A percentile compares a stretch with the other conserved stretches of the same genome.
Conservation (phyloP, 1,140 invertebrate genomes). For the Marisa cornuarietis region DNA sequence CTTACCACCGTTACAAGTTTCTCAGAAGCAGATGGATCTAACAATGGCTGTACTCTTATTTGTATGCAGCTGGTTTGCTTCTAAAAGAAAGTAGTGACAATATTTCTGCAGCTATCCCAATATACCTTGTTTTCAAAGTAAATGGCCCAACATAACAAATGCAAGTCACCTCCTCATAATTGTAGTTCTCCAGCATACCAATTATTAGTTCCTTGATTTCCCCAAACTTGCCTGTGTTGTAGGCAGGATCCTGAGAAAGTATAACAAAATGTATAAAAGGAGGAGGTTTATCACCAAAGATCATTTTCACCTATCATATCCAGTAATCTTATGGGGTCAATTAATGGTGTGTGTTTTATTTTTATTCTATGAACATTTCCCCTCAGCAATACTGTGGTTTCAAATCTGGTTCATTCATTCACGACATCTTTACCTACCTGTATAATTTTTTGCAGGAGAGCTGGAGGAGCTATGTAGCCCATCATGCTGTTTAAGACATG, state of each 20-base stretch:
- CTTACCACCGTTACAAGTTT: too few relatives aligned
- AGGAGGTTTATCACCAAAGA: too few relatives aligned
- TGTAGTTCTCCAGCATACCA: constrained; percentile 72
- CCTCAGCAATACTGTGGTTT: too few relatives aligned
- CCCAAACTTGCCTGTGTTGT: constrained; percentile 70
- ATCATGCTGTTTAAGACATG: constrained; percentile 72
- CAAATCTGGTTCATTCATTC: too few relatives aligned
- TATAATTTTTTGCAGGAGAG: constrained; percentile 70
- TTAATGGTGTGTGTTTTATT: too few relatives aligned
- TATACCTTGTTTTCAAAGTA: not conserved
- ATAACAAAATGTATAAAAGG: not conserved
- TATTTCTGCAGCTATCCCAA: not conserved
- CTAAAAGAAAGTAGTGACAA: too few relatives aligned
- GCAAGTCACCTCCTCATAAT: constrained; percentile 68
- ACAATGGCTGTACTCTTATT: too few relatives aligned
- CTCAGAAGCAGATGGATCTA: too few relatives aligned
- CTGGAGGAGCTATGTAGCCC: constrained; percentile 71
- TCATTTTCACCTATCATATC: too few relatives aligned
- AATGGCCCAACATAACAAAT: not conserved
- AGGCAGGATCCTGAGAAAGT: constrained; percentile 66
- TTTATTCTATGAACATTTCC: too few relatives aligned
- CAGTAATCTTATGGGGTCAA: too few relatives aligned
- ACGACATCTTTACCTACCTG: constrained; percentile 48
- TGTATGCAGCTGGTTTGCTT: too few relatives aligned
- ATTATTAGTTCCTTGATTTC: constrained; percentile 70